Conservation (phyloP, 2,888 invertebrate genomes). For the Limnephilus rhombicus region DNA sequence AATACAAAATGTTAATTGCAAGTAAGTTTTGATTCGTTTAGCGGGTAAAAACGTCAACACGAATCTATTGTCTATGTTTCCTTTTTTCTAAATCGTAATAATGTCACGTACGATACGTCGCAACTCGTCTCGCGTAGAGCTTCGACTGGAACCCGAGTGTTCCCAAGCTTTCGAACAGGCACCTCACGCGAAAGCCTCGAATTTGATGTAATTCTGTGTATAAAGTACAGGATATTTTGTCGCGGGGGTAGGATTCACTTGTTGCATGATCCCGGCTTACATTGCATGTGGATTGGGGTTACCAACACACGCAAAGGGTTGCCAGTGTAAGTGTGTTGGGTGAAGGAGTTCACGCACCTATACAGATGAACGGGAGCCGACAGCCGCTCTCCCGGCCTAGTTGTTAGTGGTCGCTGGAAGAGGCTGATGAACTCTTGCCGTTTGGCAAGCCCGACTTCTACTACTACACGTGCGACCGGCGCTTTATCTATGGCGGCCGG, state of each 20-base stretch:
- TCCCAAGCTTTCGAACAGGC: slow-evolving; percentile 2
- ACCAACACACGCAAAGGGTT: background rate
- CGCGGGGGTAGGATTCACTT: slow-evolving; percentile 13
- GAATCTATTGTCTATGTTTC: background rate
- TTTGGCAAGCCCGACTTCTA: slow-evolving; percentile 55
- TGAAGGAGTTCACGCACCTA: slow-evolving; percentile 33
- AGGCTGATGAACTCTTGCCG: slow-evolving; percentile 57
- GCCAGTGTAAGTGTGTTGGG: slow-evolving; percentile 21
- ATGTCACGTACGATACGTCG: background rate
- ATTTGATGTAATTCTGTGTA: background rate
- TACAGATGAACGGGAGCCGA: background rate
- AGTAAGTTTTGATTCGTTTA: background rate
- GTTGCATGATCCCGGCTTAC: slow-evolving; percentile 20
- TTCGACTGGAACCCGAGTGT: slow-evolving; percentile 7
- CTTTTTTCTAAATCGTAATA: background rate
- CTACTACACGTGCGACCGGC: slow-evolving; percentile 12
- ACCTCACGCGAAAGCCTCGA: background rate
- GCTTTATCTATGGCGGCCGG: background rate
- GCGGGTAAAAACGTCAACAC: no score
- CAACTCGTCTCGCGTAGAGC: background rate
- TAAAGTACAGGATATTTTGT: background rate
- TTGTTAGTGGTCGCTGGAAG: slow-evolving; percentile 47
- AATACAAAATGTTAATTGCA: background rate
- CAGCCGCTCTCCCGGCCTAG: slow-evolving; percentile 60
- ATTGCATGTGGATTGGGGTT: slow-evolving; percentile 10